A percentile compares a stretch with the other conserved stretches of the same genome.
Evolutionary conservation across 2,113 vertebrate species (phyloP).

Genomic region (Edolisoma coerulescens): DNA sequence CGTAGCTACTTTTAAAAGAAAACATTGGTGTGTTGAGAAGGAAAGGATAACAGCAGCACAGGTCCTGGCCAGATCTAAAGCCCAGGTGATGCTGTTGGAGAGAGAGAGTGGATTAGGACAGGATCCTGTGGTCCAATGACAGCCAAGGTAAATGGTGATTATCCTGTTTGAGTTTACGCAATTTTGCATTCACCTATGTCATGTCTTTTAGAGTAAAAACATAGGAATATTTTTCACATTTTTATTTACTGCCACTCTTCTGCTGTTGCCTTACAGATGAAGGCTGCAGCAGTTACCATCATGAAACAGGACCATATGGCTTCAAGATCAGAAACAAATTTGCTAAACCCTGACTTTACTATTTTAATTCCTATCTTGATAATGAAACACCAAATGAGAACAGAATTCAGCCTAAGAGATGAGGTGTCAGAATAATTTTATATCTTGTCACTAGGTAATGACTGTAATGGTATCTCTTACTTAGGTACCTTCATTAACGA

Average conservation of each 20-base stretch:
- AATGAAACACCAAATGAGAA: neutral
- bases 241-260: neutral
- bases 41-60: neutral
- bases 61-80: neutral
- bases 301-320: neutral
- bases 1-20: neutral
- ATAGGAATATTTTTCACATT: neutral
- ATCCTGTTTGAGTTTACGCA: neutral
- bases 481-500: neutral
- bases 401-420: neutral
- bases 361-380: neutral
- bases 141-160: neutral
- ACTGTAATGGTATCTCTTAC: conserved; percentile 18
- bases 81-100: neutral
- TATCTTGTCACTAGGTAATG: conserved; percentile 20
- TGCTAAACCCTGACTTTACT: neutral
- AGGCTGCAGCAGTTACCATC: neutral
- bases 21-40: neutral
- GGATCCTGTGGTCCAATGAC: neutral
- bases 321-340: conserved; percentile 19
- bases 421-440: conserved; percentile 19
- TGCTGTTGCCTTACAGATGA: neutral
- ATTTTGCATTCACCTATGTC: neutral
- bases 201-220: neutral
- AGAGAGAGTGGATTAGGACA: neutral